Evolutionary conservation across 2,888 invertebrate genomes (phyloP).

Genomic region (Spisula solida): DNA sequence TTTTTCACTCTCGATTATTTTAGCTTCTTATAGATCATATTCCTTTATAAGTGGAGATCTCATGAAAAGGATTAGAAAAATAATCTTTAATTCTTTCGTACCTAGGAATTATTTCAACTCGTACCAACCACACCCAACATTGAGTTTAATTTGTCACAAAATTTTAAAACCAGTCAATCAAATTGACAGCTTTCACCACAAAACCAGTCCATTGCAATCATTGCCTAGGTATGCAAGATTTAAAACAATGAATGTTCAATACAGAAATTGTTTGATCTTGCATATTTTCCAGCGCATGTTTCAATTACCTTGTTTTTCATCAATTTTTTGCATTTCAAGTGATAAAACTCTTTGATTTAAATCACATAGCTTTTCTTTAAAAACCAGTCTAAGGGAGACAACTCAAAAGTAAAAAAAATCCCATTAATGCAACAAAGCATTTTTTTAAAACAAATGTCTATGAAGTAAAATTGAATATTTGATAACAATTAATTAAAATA

Average conservation of each 20-base stretch:
- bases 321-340: too few species aligned
- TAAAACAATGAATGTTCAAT: slow-evolving; percentile 9
- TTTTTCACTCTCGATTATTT: background rate
- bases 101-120: background rate
- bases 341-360: too few species aligned
- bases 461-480: slow-evolving; percentile 48
- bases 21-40: background rate
- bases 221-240: background rate
- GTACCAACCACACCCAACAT: background rate
- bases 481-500: slow-evolving; percentile 39
- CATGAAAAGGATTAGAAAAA: background rate
- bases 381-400: slow-evolving; percentile 41
- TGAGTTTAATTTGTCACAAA: background rate
- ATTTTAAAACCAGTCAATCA: slow-evolving; percentile 17
- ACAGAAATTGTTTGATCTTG: background rate
- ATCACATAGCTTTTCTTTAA: background rate
- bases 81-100: background rate
- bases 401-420: background rate
- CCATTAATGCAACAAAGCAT: background rate
- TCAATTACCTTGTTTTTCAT: background rate
- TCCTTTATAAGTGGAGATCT: background rate
- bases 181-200: slow-evolving; percentile 3
- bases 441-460: slow-evolving; percentile 10
- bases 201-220: background rate
- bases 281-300: background rate